phyloP scores from a whole-genome alignment of 2,113 vertebrate species.

The Cyanistes caeruleus region DNA sequence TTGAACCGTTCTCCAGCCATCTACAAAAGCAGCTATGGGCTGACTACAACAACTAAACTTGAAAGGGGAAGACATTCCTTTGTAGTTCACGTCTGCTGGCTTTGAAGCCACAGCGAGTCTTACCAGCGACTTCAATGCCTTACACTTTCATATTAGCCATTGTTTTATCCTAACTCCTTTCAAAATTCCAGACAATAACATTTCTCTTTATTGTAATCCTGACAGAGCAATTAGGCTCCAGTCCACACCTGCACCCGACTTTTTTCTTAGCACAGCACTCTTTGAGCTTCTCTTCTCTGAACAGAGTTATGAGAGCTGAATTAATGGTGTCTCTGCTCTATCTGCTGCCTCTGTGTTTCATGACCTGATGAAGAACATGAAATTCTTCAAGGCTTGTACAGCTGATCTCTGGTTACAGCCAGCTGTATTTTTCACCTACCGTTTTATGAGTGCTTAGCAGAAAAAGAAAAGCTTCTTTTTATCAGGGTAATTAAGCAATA shows the following conservation, averaged over 20 bases:
- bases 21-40: slow-evolving; percentile 17
- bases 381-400: neutral
- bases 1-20: neutral
- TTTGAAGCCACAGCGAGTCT: slow-evolving; percentile 58
- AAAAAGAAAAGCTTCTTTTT: neutral
- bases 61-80: slow-evolving; percentile 48
- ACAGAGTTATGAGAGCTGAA: slow-evolving; percentile 1
- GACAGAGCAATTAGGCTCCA: slow-evolving; percentile 58
- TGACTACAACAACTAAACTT: slow-evolving; percentile 29
- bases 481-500: slow-evolving; percentile 31
- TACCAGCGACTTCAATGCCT: slow-evolving; percentile 52
- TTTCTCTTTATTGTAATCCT: slow-evolving; percentile 60
- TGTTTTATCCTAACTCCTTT: slow-evolving; percentile 64
- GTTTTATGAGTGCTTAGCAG: neutral
- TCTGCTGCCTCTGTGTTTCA: slow-evolving; percentile 5
- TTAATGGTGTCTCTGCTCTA: neutral
- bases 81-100: slow-evolving; percentile 11
- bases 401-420: neutral
- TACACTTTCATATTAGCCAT: slow-evolving; percentile 43
- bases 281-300: slow-evolving; percentile 41
- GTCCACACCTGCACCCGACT: slow-evolving; percentile 27
- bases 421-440: neutral
- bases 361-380: neutral
- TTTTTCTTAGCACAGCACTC: slow-evolving; percentile 5
- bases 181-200: slow-evolving; percentile 54